Conservation (phyloP, 2,113 vertebrate genomes). For the Pygoscelis adeliae region DNA sequence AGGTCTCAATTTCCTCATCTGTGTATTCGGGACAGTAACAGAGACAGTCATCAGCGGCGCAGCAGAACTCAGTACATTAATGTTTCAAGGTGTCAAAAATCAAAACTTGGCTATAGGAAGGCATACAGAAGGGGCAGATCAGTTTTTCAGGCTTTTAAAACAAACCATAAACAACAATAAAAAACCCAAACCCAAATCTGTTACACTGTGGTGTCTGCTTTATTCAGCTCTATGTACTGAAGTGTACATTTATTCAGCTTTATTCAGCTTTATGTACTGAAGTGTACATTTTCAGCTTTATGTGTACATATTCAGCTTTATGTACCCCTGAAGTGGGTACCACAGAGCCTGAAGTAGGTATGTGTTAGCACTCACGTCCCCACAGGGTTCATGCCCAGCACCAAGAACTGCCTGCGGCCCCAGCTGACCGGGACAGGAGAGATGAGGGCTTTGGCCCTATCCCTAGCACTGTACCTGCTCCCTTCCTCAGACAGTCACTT, state of each 20-base stretch:
- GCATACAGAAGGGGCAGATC: neutral
- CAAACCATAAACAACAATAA: neutral
- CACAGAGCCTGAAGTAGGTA: neutral
- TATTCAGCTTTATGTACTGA: no score
- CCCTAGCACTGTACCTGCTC: neutral
- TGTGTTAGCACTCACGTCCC: neutral
- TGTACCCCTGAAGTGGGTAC: fast-evolving
- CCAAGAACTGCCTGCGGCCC: neutral
- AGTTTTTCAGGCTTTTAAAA: neutral
- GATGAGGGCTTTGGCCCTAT: neutral
- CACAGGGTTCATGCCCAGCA: neutral
- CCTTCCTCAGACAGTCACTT: neutral
- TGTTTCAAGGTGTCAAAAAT: neutral
- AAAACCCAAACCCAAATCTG: no score
- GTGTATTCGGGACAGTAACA: neutral
- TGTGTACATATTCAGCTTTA: no score
- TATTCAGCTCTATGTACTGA: neutral
- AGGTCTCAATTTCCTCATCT: neutral
- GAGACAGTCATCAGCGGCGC: neutral
- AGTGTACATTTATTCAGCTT: no score
- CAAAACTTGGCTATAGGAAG: neutral
- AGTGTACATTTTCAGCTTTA: no score
- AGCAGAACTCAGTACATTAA: neutral
- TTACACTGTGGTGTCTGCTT: neutral
- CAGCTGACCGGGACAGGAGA: fast-evolving